These are phyloP conservation scores for Nasonia giraulti DNA, from an alignment of 1,140 invertebrate species.

Conservation along the genomic window DNA sequence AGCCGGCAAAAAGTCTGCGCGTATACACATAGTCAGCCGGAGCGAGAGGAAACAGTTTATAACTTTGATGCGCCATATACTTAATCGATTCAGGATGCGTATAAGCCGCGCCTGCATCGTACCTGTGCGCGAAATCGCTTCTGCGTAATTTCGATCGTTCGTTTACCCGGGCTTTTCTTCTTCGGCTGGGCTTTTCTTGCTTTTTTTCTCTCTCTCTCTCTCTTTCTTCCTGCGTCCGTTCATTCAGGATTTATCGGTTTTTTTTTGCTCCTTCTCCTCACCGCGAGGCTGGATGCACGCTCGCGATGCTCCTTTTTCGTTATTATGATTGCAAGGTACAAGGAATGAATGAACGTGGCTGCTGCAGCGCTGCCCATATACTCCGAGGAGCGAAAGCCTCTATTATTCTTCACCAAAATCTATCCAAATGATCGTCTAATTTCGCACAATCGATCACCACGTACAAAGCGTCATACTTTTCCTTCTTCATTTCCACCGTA, in stretches of 20 bases:
- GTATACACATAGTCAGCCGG: not conserved
- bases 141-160: conserved; percentile 49
- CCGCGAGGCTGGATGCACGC: not conserved
- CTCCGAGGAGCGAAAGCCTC: too few relatives aligned
- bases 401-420: not conserved
- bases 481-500: not conserved
- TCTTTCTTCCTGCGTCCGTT: conserved; percentile 8
- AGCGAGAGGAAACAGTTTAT: conserved; percentile 48
- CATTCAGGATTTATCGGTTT: conserved; percentile 40
- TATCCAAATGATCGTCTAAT: not conserved
- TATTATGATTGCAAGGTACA: conserved; percentile 32
- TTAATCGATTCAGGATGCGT: conserved; percentile 45
- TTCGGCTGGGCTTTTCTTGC: not conserved
- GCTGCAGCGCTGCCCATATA: not conserved
- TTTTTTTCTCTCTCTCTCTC: not conserved
- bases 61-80: conserved; percentile 47
- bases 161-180: conserved; percentile 22
- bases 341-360: conserved; percentile 38
- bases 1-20: conserved; percentile 27
- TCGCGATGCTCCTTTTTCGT: not conserved
- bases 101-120: not conserved
- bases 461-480: not conserved
- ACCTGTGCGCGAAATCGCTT: conserved; percentile 40
- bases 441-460: not conserved
- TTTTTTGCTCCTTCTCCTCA: not conserved